Conservation (phyloP, 2,797 vertebrate species). For the Channa striata region DNA sequence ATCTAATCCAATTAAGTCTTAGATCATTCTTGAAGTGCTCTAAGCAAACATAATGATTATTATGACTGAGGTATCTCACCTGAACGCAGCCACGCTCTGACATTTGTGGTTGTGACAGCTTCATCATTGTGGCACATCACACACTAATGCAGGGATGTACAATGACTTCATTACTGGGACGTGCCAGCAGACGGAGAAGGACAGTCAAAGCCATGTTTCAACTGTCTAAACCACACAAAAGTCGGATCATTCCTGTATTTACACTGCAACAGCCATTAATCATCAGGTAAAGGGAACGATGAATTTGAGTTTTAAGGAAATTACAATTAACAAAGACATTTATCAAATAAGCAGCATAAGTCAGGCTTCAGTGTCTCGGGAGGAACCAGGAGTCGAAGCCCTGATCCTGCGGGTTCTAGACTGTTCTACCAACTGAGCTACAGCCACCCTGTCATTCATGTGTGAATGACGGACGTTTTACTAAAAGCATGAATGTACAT, state of each 20-base stretch:
- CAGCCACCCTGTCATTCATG: no score
- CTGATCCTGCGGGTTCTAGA: no score
- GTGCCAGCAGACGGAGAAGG: not conserved
- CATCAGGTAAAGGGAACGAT: not conserved
- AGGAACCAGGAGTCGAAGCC: no score
- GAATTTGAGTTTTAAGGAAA: slow-evolving; percentile 6
- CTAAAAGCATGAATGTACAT: not conserved
- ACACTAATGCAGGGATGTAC: slow-evolving; percentile 5
- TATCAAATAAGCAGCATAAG: no score
- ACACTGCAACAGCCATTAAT: not conserved
- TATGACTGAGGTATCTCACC: slow-evolving; percentile 16
- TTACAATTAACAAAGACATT: not conserved
- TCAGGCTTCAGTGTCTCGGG: no score
- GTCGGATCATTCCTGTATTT: not conserved
- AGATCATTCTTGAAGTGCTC: slow-evolving; percentile 19
- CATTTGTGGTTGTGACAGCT: slow-evolving; percentile 25
- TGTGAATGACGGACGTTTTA: not conserved
- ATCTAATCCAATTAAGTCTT: slow-evolving; percentile 11
- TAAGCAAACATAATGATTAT: slow-evolving; percentile 31
- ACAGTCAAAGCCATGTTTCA: not conserved
- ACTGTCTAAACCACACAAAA: not conserved
- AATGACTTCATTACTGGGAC: slow-evolving; percentile 1
- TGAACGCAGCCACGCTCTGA: slow-evolving; percentile 33
- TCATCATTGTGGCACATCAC: slow-evolving; percentile 37
- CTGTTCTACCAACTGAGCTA: no score